A percentile compares a stretch with the other conserved stretches of the same genome.
Conservation (phyloP, 2,888 invertebrate species). For the Cordylochernes scorpioides region DNA sequence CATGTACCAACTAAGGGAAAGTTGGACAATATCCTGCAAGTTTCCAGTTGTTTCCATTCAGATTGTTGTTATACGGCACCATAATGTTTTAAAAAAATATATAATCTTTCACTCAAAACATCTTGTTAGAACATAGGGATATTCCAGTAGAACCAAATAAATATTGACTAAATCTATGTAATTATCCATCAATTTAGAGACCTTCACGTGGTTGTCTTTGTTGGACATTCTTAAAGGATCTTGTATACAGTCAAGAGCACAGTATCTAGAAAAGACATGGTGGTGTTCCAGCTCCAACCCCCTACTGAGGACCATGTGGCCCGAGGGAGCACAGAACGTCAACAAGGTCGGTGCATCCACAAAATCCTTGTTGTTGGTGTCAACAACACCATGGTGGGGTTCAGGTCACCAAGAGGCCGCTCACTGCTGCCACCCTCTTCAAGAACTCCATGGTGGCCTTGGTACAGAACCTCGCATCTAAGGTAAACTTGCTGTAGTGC, state of each 20-base stretch:
- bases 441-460: slow-evolving; percentile 77
- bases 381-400: slow-evolving; percentile 15
- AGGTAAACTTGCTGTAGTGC: slow-evolving; percentile 22
- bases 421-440: slow-evolving; percentile 77
- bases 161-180: background rate
- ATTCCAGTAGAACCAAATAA: background rate
- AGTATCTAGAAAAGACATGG: too few relatives aligned
- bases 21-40: too few relatives aligned
- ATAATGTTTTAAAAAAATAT: background rate
- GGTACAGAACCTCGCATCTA: slow-evolving; percentile 57
- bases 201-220: too few relatives aligned
- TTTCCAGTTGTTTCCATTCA: background rate
- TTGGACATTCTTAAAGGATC: too few relatives aligned
- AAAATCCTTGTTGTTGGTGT: background rate
- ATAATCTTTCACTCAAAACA: background rate
- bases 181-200: too few relatives aligned
- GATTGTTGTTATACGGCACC: background rate
- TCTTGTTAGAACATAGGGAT: background rate
- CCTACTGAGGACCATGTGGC: slow-evolving; percentile 70
- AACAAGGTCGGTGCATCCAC: slow-evolving; percentile 34
- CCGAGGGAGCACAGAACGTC: slow-evolving; percentile 73
- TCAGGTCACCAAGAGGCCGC: slow-evolving; percentile 73
- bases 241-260: too few relatives aligned
- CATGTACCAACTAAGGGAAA: too few relatives aligned
- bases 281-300: slow-evolving; percentile 18